Evolutionary conservation across 1,140 invertebrate species (phyloP).

Genomic region (Drosophila micromelanica): DNA sequence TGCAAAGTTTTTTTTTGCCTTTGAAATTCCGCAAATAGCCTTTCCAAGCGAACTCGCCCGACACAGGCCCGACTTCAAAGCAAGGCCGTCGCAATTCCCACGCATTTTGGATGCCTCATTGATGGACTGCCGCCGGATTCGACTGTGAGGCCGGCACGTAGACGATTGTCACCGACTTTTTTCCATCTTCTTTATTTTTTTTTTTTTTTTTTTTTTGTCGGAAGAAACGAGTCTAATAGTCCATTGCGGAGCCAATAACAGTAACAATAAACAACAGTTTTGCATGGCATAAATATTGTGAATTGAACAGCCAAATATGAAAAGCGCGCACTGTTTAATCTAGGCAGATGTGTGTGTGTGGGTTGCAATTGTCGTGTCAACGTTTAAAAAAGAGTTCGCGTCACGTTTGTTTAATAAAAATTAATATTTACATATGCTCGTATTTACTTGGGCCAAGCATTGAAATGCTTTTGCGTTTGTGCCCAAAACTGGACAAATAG

Average conservation of each 20-base stretch:
- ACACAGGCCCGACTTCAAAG: conserved; percentile 43
- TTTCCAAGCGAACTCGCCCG: conserved; percentile 21
- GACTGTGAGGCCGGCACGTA: conserved; percentile 19
- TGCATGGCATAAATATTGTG: conserved; percentile 58
- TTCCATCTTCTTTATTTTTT: neutral
- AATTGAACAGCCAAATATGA: conserved; percentile 66
- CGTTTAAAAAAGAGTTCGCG: conserved; percentile 59
- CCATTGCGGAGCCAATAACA: conserved; percentile 30
- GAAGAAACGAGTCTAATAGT: conserved; percentile 23
- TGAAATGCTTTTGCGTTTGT: conserved; percentile 38
- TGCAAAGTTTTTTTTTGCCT: conserved; percentile 33
- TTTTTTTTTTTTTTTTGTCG: too few species aligned
- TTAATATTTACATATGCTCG: conserved; percentile 83
- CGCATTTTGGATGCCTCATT: conserved; percentile 55
- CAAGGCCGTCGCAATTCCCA: conserved; percentile 59
- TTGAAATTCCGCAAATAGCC: conserved; percentile 58
- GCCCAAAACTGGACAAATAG: conserved; percentile 76
- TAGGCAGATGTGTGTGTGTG: neutral
- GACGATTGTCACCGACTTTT: conserved; percentile 28
- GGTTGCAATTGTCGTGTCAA: conserved; percentile 54
- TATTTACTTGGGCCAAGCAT: conserved; percentile 50
- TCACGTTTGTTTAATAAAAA: conserved; percentile 82
- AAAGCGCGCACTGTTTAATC: conserved; percentile 47
- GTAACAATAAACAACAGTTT: conserved; percentile 54
- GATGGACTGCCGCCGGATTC: conserved; percentile 51